Base-by-base conservation (phyloP, 2,888 invertebrate species). In the Folsomia manolachei region DNA sequence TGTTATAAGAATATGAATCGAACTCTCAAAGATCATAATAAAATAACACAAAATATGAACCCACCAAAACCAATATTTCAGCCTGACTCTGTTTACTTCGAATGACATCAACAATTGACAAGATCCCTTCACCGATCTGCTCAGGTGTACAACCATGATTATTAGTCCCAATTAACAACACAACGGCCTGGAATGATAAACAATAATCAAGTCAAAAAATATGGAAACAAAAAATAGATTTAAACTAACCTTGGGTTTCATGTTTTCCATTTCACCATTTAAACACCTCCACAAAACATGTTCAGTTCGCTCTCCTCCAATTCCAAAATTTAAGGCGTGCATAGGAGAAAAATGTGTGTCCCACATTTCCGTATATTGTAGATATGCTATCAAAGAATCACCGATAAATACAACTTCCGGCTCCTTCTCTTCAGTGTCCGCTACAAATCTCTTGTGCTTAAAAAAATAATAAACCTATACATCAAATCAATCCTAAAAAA, bases 171-270 rank as follows among this genome's bases (percentile, higher is more conserved):
- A 92, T 91, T 84, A 92, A 89, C 68, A 96, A 85, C 14, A 81
- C 79, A 14, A 81, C 79, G 18, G 78, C 91, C 93, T 94, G 83
- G 7, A 39, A 39, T 39, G 52, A 68, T 39, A 39, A n/a, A n/a
- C n/a, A n/a, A n/a, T n/a, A n/a, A n/a, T n/a, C 39, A 39, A 14
- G 39, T 4, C 39, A 39, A 4, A 39, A 9, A 39, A 14, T 39
- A 39, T 39, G 39, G 4, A 39, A 39, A 39, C 14, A n/a, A n/a
- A n/a, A n/a, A n/a, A n/a, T n/a, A n/a, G n/a, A n/a, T n/a, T n/a
- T n/a, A n/a, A n/a, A n/a, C n/a, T n/a, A n/a, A 93, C 93, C 88
- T 94, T 95, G 9, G 95, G 94, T 83, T 90, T 90, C 77, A 95
- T 90, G 85, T 91, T 89, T 83, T 95, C 94, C 81, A 96, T 85